phyloP scores from a whole-genome alignment of 2,888 invertebrate genomes.

The Drosophila hamatofila region DNA sequence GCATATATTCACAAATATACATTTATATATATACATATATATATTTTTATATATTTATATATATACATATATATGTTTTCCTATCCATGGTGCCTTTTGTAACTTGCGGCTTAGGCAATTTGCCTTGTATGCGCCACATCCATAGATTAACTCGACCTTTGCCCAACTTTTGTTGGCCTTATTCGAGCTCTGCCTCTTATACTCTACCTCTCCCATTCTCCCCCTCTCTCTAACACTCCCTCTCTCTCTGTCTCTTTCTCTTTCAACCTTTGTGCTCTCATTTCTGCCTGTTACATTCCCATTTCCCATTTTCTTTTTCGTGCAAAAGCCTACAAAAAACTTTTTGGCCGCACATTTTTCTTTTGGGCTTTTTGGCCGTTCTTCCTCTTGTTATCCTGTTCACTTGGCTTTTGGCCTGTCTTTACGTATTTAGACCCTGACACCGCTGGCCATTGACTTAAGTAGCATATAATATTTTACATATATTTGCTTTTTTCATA shows the following conservation, averaged over 20 bases:
- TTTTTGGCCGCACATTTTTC: conserved; percentile 45
- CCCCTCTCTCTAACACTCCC: background rate
- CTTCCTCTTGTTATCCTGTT: background rate
- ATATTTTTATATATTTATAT: background rate
- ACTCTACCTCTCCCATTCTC: background rate
- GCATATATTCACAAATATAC: background rate
- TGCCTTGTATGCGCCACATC: conserved; percentile 29
- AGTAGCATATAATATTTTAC: conserved; percentile 7
- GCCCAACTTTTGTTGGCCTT: conserved; percentile 41
- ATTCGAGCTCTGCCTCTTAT: background rate
- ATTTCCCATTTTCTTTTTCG: conserved; percentile 4
- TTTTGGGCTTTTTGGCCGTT: conserved; percentile 8
- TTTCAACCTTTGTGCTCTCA: conserved; percentile 39
- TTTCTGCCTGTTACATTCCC: conserved; percentile 42
- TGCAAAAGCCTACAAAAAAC: conserved; percentile 36
- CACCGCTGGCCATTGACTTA: conserved; percentile 12
- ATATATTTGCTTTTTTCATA: background rate
- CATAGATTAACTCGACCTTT: conserved; percentile 72
- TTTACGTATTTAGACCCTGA: conserved; percentile 15
- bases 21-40: background rate
- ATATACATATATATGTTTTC: background rate
- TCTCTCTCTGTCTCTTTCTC: background rate
- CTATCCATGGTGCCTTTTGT: conserved; percentile 12
- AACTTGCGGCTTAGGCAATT: conserved; percentile 41
- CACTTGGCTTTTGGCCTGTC: conserved; percentile 3